Conservation (phyloP, 1,140 invertebrate genomes). For the Tetragnatha versicolor region DNA sequence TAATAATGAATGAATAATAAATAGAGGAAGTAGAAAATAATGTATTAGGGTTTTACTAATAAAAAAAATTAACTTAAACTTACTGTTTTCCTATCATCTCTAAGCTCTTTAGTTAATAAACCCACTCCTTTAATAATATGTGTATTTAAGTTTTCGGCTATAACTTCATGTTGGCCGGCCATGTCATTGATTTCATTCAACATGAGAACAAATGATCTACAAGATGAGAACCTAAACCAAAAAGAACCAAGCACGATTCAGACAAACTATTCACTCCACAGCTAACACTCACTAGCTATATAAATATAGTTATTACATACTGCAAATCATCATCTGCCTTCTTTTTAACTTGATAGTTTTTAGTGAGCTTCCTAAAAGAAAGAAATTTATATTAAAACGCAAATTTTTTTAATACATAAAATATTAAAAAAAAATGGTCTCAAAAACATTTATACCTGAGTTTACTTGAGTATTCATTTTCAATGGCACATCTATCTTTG, state of each 20-base stretch:
- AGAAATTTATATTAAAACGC: background rate
- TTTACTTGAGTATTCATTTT: slow-evolving; percentile 94
- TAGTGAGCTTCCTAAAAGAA: slow-evolving; percentile 81
- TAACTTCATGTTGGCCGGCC: slow-evolving; percentile 95
- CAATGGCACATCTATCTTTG: slow-evolving; percentile 90
- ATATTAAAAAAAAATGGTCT: slow-evolving; percentile 6
- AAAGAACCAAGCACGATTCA: background rate
- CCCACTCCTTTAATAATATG: slow-evolving; percentile 86
- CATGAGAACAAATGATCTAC: slow-evolving; percentile 87
- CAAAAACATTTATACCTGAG: slow-evolving; percentile 69
- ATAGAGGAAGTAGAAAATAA: background rate
- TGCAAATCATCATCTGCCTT: slow-evolving; percentile 89
- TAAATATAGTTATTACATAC: slow-evolving; percentile 1
- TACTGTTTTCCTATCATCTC: slow-evolving; percentile 85
- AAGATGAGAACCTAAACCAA: slow-evolving; percentile 64
- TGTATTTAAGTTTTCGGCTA: slow-evolving; percentile 89
- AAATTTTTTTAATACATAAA: background rate
- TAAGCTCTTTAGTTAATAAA: slow-evolving; percentile 86
- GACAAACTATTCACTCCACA: background rate
- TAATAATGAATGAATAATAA: background rate
- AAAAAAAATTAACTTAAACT: slow-evolving; percentile 10
- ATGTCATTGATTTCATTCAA: slow-evolving; percentile 95
- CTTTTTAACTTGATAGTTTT: slow-evolving; percentile 96
- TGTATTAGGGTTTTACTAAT: background rate
- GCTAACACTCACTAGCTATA: background rate